phyloP scores from a whole-genome alignment of 64 coral and sea anemone genomes.

The Stichodactyla helianthus region DNA sequence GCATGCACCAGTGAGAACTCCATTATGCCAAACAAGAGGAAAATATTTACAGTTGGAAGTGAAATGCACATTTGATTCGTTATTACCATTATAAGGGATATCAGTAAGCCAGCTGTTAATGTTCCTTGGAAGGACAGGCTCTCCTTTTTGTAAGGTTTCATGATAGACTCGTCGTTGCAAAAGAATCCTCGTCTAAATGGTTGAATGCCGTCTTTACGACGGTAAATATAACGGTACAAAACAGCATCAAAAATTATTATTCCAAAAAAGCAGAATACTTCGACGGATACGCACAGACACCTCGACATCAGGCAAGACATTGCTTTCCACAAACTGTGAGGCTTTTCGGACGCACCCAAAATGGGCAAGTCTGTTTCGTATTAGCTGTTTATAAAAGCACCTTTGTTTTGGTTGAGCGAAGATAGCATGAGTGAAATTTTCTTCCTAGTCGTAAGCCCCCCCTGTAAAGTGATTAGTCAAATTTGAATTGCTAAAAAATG shows the following conservation, averaged over 20 bases:
- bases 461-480: neutral
- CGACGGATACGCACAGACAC: conserved; percentile 4
- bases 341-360: too few relatives aligned
- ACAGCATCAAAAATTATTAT: conserved; percentile 1
- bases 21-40: too few relatives aligned
- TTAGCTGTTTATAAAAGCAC: too few relatives aligned
- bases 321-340: too few relatives aligned
- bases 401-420: neutral
- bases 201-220: neutral
- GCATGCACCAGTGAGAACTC: too few relatives aligned
- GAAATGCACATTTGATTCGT: neutral
- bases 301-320: neutral
- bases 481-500: neutral
- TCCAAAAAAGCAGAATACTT: conserved; percentile 20
- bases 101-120: neutral
- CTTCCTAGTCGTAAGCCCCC: too few relatives aligned
- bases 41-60: too few relatives aligned
- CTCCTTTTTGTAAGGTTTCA: conserved; percentile 32
- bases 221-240: neutral
- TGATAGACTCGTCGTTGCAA: conserved; percentile 44
- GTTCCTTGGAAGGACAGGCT: neutral
- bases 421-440: neutral
- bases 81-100: neutral
- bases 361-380: too few relatives aligned
- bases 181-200: conserved; percentile 49